phyloP scores from a whole-genome alignment of 2,797 vertebrate species.

The Intellagama lesueurii region DNA sequence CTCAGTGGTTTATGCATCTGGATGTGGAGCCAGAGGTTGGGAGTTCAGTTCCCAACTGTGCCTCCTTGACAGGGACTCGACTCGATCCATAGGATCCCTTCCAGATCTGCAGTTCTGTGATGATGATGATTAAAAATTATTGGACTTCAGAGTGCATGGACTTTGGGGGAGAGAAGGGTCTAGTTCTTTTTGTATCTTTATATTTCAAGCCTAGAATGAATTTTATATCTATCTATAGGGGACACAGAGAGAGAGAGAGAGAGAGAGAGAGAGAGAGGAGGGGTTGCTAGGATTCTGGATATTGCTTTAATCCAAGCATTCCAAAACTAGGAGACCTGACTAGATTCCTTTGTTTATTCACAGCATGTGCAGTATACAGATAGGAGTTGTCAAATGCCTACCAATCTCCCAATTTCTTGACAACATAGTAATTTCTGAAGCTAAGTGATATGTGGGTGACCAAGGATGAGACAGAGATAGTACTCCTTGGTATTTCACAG shows the following conservation, averaged over 20 bases:
- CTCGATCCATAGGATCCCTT: no score
- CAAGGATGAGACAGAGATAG: not conserved
- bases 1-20: no score
- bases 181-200: conserved; percentile 5
- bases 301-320: conserved; percentile 18
- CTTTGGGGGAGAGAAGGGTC: not conserved
- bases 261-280: not conserved
- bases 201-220: no score
- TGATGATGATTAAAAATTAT: no score
- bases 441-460: not conserved
- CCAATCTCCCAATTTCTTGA: not conserved
- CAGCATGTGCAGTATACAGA: not conserved
- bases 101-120: no score
- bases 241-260: no score
- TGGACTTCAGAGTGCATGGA: not conserved
- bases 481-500: not conserved
- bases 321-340: not conserved
- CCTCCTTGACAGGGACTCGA: no score
- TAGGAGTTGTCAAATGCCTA: not conserved
- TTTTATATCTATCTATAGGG: no score
- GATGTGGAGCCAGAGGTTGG: no score
- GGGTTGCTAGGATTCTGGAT: conserved; percentile 16
- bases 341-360: conserved; percentile 13
- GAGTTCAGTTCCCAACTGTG: no score
- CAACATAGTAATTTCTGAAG: not conserved